phyloP scores from a whole-genome alignment of 2,888 invertebrate species.

The Hanleya hanleyi region DNA sequence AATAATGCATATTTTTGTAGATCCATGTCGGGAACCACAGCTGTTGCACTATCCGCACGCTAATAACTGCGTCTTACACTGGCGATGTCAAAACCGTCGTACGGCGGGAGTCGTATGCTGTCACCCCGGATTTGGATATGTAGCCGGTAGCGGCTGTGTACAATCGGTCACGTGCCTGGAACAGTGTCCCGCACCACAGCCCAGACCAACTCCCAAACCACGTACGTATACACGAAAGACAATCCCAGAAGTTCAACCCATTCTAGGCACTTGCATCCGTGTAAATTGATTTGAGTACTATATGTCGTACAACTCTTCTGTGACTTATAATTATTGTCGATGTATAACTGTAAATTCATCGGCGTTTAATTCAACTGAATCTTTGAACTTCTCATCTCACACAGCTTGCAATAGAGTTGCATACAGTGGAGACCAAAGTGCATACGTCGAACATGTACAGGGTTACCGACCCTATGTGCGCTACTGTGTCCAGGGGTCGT shows the following conservation, averaged over 20 bases:
- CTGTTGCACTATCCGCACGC: neutral
- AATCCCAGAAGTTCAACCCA: neutral
- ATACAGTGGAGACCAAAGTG: neutral
- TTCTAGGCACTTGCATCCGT: no score
- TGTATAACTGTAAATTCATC: no score
- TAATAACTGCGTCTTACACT: neutral
- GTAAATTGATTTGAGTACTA: no score
- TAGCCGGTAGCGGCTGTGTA: neutral
- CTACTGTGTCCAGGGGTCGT: neutral
- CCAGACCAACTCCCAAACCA: neutral
- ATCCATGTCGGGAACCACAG: neutral
- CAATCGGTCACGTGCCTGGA: neutral
- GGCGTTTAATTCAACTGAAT: no score
- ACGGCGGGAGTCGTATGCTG: neutral
- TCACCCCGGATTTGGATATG: neutral
- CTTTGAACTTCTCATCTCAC: no score
- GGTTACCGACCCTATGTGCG: neutral
- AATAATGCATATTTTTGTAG: no score
- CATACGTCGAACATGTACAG: neutral
- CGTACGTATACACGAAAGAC: neutral
- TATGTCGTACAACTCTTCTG: no score
- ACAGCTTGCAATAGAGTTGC: neutral
- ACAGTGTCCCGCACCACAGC: neutral
- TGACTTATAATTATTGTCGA: no score
- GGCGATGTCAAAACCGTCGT: conserved; percentile 1